Percentiles rank a stretch among this genome's conserved stretches.
These are phyloP conservation scores for Eupithecia vulgata DNA, from an alignment of 2,888 invertebrate species.

Conservation along the genomic window DNA sequence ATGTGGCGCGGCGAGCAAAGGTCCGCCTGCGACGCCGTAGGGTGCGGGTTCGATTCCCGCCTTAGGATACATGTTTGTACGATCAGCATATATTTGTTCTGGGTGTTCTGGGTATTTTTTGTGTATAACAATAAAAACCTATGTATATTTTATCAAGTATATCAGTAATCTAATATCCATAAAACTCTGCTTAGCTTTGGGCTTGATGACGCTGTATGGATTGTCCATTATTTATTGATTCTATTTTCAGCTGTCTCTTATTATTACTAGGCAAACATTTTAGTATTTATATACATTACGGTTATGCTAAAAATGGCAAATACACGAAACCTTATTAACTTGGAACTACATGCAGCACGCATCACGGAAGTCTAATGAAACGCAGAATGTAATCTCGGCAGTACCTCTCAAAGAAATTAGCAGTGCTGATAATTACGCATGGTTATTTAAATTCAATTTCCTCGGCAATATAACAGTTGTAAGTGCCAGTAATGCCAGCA, in stretches of 20 bases:
- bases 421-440: constrained; percentile 21
- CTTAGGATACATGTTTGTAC: too few species aligned
- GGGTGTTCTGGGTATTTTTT: too few species aligned
- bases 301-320: not conserved
- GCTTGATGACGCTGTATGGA: too few species aligned
- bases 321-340: not conserved
- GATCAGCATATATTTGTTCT: too few species aligned
- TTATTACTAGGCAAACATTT: not conserved
- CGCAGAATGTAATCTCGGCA: constrained; percentile 15
- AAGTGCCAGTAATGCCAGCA: constrained; percentile 50
- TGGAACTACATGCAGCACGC: not conserved
- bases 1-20: too few species aligned
- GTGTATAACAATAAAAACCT: too few species aligned
- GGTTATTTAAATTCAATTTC: constrained; percentile 37
- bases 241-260: not conserved
- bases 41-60: too few species aligned
- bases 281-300: not conserved
- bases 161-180: too few species aligned
- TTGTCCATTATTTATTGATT: too few species aligned
- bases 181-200: too few species aligned
- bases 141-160: too few species aligned
- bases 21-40: too few species aligned
- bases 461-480: constrained; percentile 42
- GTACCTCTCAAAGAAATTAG: constrained; percentile 18
- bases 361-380: constrained; percentile 18